phyloP scores from a whole-genome alignment of 2,797 vertebrate genomes.

The Poecile montanus region DNA sequence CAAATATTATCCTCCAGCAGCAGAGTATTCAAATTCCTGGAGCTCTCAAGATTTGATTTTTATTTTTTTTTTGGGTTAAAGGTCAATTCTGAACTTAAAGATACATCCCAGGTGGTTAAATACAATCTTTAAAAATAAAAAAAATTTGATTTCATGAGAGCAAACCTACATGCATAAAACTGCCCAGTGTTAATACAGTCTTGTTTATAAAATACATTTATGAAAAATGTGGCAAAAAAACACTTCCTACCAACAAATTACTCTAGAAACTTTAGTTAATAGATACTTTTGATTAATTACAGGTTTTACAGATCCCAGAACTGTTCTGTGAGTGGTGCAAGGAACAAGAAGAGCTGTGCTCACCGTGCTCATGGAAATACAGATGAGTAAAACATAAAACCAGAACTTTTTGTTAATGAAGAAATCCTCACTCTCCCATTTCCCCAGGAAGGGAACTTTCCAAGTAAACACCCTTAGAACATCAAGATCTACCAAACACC shows the following conservation, averaged over 20 bases:
- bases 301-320: not conserved
- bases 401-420: fast-evolving
- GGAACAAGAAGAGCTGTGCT: not conserved
- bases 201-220: not conserved
- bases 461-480: not conserved
- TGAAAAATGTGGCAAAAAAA: fast-evolving
- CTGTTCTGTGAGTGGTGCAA: not conserved
- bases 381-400: fast-evolving
- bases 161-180: not conserved
- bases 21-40: not conserved
- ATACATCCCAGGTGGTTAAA: not conserved
- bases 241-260: not conserved
- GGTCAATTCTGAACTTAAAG: not conserved
- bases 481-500: not conserved
- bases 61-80: not conserved
- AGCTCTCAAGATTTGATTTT: not conserved
- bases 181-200: not conserved
- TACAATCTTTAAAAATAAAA: not conserved
- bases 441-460: not conserved
- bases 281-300: not conserved
- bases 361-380: fast-evolving
- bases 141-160: not conserved
- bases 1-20: not conserved
- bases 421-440: not conserved
- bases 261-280: not conserved